Conservation (phyloP, 2,113 vertebrate species). For the Cololabis saira region DNA sequence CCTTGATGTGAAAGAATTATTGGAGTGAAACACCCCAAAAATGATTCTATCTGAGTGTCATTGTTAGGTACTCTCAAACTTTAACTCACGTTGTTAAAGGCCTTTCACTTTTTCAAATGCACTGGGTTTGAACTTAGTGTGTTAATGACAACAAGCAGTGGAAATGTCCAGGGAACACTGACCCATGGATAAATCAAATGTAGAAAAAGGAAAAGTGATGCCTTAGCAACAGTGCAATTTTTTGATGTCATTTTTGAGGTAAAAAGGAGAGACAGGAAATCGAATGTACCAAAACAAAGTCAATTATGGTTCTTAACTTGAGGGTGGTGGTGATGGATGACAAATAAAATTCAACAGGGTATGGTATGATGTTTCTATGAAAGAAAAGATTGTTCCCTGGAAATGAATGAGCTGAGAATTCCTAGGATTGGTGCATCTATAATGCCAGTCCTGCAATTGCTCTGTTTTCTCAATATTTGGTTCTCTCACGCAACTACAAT, state of each 20-base stretch:
- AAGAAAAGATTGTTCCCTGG: background rate
- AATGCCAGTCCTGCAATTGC: constrained; percentile 23
- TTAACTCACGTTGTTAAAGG: constrained; percentile 33
- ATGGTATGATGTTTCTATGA: too few species aligned
- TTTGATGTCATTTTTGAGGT: too few species aligned
- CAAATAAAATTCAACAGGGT: too few species aligned
- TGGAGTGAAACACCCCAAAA: constrained; percentile 47
- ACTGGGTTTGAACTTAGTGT: background rate
- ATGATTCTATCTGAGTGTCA: constrained; percentile 47
- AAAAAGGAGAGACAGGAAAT: background rate
- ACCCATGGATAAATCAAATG: constrained; percentile 1
- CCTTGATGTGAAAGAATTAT: constrained; percentile 61
- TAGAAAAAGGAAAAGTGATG: background rate
- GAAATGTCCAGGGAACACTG: background rate
- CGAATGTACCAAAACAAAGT: constrained; percentile 13
- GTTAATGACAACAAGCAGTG: constrained; percentile 18
- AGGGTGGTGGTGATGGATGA: constrained; percentile 7
- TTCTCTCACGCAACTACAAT: constrained; percentile 9
- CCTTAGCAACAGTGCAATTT: too few species aligned
- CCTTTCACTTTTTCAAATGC: background rate
- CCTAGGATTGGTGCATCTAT: background rate
- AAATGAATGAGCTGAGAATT: too few species aligned
- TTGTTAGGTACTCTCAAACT: constrained; percentile 8
- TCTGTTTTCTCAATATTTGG: constrained; percentile 17
- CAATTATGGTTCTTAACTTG: background rate